Evolutionary conservation across 2,888 invertebrate species (phyloP).

Genomic region (Caenorhabditis sp.): DNA sequence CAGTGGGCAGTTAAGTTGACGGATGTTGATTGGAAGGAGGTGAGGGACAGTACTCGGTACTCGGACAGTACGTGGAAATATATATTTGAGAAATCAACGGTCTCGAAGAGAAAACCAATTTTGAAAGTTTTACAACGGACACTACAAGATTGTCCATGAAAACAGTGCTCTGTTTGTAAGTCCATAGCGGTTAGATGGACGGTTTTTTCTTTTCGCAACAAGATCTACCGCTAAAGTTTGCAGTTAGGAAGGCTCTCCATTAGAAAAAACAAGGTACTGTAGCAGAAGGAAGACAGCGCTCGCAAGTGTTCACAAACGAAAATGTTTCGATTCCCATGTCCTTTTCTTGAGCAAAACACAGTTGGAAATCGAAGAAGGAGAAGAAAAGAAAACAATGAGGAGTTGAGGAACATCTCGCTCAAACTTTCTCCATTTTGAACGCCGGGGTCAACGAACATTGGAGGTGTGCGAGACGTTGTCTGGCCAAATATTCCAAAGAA

Average conservation of each 20-base stretch:
- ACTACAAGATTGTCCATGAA: too few species aligned
- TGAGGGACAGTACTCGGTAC: too few species aligned
- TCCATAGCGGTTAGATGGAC: background rate
- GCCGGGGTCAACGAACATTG: constrained; percentile 29
- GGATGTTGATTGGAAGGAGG: too few species aligned
- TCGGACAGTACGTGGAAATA: too few species aligned
- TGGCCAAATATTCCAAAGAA: constrained; percentile 38
- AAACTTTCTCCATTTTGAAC: constrained; percentile 2
- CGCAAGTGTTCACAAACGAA: background rate
- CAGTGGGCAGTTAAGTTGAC: too few species aligned
- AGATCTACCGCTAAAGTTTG: too few species aligned
- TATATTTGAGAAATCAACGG: too few species aligned
- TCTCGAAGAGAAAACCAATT: too few species aligned
- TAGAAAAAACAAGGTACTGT: constrained; percentile 2
- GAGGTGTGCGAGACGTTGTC: constrained; percentile 21
- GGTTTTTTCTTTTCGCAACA: too few species aligned
- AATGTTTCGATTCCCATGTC: constrained; percentile 39
- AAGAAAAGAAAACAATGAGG: constrained; percentile 17
- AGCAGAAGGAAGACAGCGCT: background rate
- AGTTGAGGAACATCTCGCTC: constrained; percentile 1
- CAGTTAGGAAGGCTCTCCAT: too few species aligned
- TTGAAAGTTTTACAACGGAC: too few species aligned
- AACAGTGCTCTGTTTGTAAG: too few species aligned
- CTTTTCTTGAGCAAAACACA: constrained; percentile 44
- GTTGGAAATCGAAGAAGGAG: constrained; percentile 29